Evolutionary conservation across 2,888 invertebrate species (phyloP), one percentile per base, ranked within the genome.

Genomic region (Eurois occulta): DNA sequence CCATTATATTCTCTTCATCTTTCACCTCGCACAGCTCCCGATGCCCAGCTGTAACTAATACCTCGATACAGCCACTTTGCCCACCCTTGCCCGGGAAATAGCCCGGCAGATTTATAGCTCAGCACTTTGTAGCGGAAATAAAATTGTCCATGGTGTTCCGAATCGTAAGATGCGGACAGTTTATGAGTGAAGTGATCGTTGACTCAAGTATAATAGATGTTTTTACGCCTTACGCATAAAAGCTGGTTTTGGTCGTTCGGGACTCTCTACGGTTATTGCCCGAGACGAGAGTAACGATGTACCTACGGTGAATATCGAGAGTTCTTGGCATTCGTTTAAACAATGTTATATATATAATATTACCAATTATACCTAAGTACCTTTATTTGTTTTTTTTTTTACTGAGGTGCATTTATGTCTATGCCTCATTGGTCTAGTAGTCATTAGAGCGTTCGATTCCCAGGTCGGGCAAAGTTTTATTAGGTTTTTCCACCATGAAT

Each of bases 51-150:
- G 80, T 75, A 75, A 79, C 66, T 70, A 84, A 79, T 86, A 84
- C 52, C 68, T 55, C 72, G 28, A 75, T 67, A 72, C 84, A 60
- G 77, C 41, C 64, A 72, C 83, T 84, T 84, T 66, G 66, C 67
- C 80, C 84, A 55, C 64, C 58, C 81, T 68, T 67, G 62, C 72
- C 65, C 68, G 88, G 81, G 78, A 78, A 86, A 80, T 78, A 68
- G 66, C 58, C 43, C 38, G 13, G 70, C 65, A 78, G 78, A 86
- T 86, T 86, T 86, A 88, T 77, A 77, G 88, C 72, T 38, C 70
- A 72, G 76, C 80, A 77, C 81, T 86, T 86, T 86, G 76, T 77
- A 86, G 77, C 87, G 87, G 77, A 84, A 86, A 88, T 88, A 88
- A 86, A 86, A 86, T 75, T 66, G 73, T 76, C 84, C 75, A 76